Percentiles rank a stretch among this genome's conserved stretches.
These are phyloP conservation scores for Muntiacus reevesi DNA, from an alignment of 2,113 vertebrate species.

Conservation along the genomic window DNA sequence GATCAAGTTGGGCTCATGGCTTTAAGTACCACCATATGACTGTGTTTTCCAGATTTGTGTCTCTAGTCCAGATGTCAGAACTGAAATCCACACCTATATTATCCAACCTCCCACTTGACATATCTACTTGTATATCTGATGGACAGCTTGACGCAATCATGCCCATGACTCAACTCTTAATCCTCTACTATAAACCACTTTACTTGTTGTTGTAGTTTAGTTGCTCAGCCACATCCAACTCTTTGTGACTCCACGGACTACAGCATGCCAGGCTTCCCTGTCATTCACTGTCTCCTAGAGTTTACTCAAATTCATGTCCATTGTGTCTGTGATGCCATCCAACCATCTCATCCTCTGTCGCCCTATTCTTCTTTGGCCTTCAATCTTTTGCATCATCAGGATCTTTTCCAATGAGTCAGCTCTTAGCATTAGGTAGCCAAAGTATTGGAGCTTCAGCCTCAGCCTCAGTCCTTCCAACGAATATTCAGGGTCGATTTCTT, in stretches of 20 bases:
- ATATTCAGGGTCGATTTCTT: not conserved
- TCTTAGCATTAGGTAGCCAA: not conserved
- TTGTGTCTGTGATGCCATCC: not conserved
- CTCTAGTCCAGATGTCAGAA: not conserved
- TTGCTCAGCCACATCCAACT: not conserved
- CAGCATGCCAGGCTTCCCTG: not conserved
- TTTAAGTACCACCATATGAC: not conserved
- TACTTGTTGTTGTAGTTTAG: not conserved
- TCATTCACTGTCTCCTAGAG: not conserved
- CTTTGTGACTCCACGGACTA: not conserved
- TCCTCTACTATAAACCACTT: not conserved
- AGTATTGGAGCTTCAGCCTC: not conserved
- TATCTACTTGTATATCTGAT: not conserved
- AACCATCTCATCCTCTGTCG: not conserved
- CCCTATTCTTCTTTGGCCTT: not conserved
- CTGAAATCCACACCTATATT: not conserved
- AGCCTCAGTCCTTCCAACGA: not conserved
- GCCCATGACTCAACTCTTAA: not conserved
- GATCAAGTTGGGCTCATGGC: not conserved
- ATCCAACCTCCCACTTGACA: not conserved
- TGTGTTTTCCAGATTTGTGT: not conserved
- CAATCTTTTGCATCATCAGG: not conserved
- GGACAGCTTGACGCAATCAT: not conserved
- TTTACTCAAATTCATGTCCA: not conserved
- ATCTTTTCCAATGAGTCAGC: not conserved